Evolutionary conservation across 2,888 invertebrate species (phyloP).

Genomic region (Resseliella maxima): DNA sequence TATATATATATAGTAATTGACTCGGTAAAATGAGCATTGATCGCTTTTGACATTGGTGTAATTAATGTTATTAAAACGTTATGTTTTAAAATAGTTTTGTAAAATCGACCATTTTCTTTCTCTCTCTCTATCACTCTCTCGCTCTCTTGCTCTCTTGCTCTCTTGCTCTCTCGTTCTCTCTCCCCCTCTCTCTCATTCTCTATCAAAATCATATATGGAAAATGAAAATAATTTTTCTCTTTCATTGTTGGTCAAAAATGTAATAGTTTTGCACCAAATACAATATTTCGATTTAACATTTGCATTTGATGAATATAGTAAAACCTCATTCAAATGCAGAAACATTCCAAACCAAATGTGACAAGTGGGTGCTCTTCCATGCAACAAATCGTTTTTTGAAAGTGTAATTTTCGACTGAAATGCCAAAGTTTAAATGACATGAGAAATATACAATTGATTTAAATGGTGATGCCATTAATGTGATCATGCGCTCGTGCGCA

Average conservation of each 20-base stretch:
- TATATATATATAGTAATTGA: constrained; percentile 6
- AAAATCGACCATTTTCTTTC: not conserved
- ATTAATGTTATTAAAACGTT: constrained; percentile 45
- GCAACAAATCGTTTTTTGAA: not conserved
- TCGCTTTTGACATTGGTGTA: constrained; percentile 38
- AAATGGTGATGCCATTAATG: not conserved
- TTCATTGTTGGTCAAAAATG: no score
- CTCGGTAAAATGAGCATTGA: constrained; percentile 38
- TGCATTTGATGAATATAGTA: no score
- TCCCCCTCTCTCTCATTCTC: no score
- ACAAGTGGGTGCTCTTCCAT: not conserved
- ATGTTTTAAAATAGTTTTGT: constrained; percentile 42
- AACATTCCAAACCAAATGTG: constrained; percentile 38
- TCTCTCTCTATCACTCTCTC: not conserved
- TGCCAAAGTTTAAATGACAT: constrained; percentile 30
- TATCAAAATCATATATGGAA: no score
- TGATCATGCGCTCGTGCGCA: not conserved
- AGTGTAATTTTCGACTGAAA: constrained; percentile 27
- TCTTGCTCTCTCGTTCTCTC: no score
- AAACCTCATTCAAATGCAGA: not conserved
- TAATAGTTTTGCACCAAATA: no score
- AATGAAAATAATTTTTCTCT: no score
- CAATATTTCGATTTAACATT: no score
- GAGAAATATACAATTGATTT: constrained; percentile 40
- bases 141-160: not conserved